phyloP scores from a whole-genome alignment of 2,888 invertebrate genomes.

The Cosmia pyralina region DNA sequence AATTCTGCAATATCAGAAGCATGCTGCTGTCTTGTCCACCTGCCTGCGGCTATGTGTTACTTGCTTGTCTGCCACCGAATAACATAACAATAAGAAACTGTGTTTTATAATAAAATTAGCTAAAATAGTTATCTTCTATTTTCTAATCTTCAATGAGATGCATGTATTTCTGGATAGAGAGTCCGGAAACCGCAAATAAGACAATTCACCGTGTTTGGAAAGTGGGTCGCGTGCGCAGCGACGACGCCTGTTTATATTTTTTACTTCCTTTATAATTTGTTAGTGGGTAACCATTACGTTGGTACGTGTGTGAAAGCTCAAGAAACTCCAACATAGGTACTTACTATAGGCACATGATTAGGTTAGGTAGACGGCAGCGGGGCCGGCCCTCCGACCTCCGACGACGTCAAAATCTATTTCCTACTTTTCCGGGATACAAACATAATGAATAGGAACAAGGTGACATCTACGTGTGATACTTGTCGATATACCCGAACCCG shows the following conservation, averaged over 20 bases:
- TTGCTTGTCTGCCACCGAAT: too few relatives aligned
- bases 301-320: slow-evolving; percentile 49
- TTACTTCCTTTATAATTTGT: slow-evolving; percentile 46
- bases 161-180: slow-evolving; percentile 46
- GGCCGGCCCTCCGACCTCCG: neutral
- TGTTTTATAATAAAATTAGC: too few relatives aligned
- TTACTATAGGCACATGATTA: neutral
- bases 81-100: too few relatives aligned
- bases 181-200: slow-evolving; percentile 56
- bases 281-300: slow-evolving; percentile 31
- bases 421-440: neutral
- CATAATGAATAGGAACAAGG: neutral
- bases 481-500: too few relatives aligned
- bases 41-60: too few relatives aligned
- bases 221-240: slow-evolving; percentile 54
- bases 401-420: slow-evolving; percentile 6
- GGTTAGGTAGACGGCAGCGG: too few relatives aligned
- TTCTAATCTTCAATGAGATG: slow-evolving; percentile 12
- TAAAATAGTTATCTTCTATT: neutral
- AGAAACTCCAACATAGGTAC: slow-evolving; percentile 4
- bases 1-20: too few relatives aligned
- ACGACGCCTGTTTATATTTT: slow-evolving; percentile 39
- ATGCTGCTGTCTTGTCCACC: too few relatives aligned
- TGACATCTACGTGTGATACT: neutral
- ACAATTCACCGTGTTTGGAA: slow-evolving; percentile 48